Evolutionary conservation across 2,113 vertebrate species (phyloP).

Genomic region (Rhipidura dahli): DNA sequence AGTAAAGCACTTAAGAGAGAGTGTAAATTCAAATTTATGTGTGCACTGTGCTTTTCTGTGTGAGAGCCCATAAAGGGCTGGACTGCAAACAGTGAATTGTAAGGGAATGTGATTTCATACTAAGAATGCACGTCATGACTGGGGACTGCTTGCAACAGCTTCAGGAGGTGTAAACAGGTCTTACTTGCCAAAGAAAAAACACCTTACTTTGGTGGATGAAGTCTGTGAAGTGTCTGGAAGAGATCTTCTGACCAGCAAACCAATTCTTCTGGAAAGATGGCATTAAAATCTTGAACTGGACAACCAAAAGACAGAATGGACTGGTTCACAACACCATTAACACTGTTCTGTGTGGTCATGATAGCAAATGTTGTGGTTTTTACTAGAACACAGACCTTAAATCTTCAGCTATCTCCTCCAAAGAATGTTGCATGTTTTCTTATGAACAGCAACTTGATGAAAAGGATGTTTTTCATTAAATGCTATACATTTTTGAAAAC

Average conservation of each 20-base stretch:
- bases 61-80: background rate
- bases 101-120: background rate
- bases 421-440: background rate
- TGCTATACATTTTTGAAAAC: background rate
- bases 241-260: background rate
- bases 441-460: background rate
- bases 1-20: background rate
- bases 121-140: fast-evolving
- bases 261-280: background rate
- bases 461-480: background rate
- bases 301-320: background rate
- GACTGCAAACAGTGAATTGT: background rate
- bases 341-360: background rate
- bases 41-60: background rate
- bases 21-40: background rate
- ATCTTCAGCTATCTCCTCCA: background rate
- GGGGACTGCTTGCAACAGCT: background rate
- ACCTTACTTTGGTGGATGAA: background rate
- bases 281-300: background rate
- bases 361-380: background rate
- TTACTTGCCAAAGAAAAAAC: background rate
- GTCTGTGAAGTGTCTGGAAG: background rate
- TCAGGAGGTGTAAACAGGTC: background rate
- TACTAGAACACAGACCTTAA: background rate
- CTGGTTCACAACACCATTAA: background rate